Evolutionary conservation across 2,888 invertebrate species (phyloP), one percentile per base, ranked within the genome.

Genomic region (Oscheius sp.): DNA sequence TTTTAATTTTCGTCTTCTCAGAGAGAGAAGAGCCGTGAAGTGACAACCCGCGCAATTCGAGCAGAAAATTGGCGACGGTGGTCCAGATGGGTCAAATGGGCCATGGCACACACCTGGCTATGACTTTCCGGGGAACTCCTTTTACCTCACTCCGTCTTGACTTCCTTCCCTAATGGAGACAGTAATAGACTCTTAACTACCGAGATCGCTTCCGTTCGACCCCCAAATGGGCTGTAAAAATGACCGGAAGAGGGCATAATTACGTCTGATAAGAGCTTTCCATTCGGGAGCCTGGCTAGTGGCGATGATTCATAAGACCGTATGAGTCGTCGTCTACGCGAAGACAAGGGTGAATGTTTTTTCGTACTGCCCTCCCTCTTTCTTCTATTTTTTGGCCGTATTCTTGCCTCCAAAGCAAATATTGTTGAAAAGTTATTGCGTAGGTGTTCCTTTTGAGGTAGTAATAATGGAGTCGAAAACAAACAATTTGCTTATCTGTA

Each of bases 61-160:
- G 55, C 55, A 55, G 55, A 55, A 31, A 61, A 45, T 45, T 61
- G 42, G 42, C 57, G 58, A 27, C 55, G 45, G 23, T 25, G 39
- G 61, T 27, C 64, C 64, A 64, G 64, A 46, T 64, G 64, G 64
- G 64, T 48, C 48, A 64, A 64, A 64, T 64, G 48, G 64, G 48
- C 48, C 64, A 45, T 42, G 64, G 48, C 6, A 33, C 2, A 33
- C 34, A 33, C 53, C 53, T 29, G 53, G 3, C 12, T 12, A 12
- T 53, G 20, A 31, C 53, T 31, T 53, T 20, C 5, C 20, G 23
- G 3, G 46, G 48, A 23, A 5, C 4, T 12, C 20, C 15, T 48
- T 48, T 12, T 15, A 48, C 20, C 12, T 2, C 31, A 5, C 3
- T 31, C 53, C 12, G 6, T 29, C 29, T 20, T 31, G 27, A 8